These are phyloP conservation scores for Tachuris rubrigastra DNA, from an alignment of 2,113 vertebrate species.

Conservation along the genomic window DNA sequence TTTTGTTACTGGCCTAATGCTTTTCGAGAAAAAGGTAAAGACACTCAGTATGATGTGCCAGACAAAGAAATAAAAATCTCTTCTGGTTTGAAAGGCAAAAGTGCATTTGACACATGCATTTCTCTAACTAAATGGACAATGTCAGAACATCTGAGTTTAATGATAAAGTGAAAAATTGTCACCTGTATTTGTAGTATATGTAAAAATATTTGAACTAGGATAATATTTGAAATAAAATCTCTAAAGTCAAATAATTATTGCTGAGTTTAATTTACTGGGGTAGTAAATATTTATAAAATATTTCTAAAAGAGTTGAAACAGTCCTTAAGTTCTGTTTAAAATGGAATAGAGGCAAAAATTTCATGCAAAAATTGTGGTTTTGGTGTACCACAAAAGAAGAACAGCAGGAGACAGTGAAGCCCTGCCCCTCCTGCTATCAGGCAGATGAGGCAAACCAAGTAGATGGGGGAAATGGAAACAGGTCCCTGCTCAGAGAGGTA, in stretches of 20 bases:
- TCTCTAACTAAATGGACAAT: background rate
- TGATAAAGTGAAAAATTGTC: background rate
- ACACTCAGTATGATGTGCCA: background rate
- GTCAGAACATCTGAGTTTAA: background rate
- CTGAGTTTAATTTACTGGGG: background rate
- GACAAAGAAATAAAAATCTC: background rate
- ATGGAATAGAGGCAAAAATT: background rate
- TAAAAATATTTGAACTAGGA: conserved; percentile 2
- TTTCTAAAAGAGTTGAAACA: background rate
- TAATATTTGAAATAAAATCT: conserved; percentile 39
- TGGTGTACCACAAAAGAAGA: background rate
- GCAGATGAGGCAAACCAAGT: no score
- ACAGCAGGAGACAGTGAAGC: no score
- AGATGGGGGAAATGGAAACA: no score
- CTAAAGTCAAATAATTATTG: background rate
- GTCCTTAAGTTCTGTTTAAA: background rate
- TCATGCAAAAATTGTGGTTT: background rate
- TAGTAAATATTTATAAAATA: background rate
- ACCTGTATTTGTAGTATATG: background rate
- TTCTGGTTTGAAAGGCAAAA: background rate
- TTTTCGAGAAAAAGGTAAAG: background rate
- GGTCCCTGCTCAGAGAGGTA: no score
- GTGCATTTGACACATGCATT: background rate
- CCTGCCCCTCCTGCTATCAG: no score
- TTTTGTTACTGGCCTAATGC: background rate